phyloP scores from a whole-genome alignment of 2,888 invertebrate genomes.

The Agrochola circellaris region DNA sequence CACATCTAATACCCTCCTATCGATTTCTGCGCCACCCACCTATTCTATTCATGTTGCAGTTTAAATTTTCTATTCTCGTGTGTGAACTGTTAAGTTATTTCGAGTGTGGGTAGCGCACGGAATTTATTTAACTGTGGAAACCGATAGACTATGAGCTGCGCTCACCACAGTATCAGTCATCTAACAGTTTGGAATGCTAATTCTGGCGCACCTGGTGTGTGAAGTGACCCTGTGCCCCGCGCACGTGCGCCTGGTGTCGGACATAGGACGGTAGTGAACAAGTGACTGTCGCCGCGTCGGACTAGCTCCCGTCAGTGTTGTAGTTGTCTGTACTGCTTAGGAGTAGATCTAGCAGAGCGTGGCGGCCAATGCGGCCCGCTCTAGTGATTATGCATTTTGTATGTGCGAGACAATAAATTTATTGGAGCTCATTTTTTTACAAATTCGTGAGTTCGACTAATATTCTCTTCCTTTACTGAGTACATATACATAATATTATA shows the following conservation, averaged over 20 bases:
- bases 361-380: constrained; percentile 66
- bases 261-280: constrained; percentile 61
- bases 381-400: constrained; percentile 81
- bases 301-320: constrained; percentile 47
- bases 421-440: constrained; percentile 80
- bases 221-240: constrained; percentile 77
- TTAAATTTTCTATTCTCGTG: constrained; percentile 52
- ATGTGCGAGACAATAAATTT: constrained; percentile 89
- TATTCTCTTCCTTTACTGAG: constrained; percentile 73
- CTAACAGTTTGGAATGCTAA: constrained; percentile 88
- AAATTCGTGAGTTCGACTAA: constrained; percentile 70
- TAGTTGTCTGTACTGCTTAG: constrained; percentile 67
- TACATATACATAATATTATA: constrained; percentile 74
- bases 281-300: constrained; percentile 51
- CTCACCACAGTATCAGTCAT: constrained; percentile 85
- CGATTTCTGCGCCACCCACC: constrained; percentile 76
- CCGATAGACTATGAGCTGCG: constrained; percentile 84
- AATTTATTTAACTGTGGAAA: constrained; percentile 82
- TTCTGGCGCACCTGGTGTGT: constrained; percentile 82
- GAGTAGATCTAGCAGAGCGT: constrained; percentile 68
- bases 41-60: constrained; percentile 58
- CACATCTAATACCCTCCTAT: constrained; percentile 81
- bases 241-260: constrained; percentile 72
- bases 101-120: constrained; percentile 73
- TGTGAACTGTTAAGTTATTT: constrained; percentile 58